Evolutionary conservation across 2,888 invertebrate genomes (phyloP).

Genomic region (Litoditis marina): DNA sequence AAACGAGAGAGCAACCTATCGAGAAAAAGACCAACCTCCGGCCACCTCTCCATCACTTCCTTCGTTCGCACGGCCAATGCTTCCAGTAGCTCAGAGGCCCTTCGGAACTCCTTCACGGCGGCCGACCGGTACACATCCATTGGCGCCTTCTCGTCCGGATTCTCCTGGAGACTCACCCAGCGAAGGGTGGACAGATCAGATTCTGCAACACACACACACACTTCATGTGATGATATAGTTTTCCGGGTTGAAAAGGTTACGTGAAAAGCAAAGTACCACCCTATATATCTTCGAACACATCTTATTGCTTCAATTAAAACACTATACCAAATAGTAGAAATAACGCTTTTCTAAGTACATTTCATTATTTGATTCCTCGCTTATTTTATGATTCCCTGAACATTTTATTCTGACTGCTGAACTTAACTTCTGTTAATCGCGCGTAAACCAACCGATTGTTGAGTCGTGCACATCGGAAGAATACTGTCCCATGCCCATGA

Average conservation of each 20-base stretch:
- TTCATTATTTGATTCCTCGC: no score
- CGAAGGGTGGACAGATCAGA: slow-evolving; percentile 6
- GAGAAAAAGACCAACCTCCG: slow-evolving; percentile 24
- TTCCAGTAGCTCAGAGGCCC: slow-evolving; percentile 29
- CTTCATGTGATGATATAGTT: no score
- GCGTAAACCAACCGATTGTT: slow-evolving; percentile 2
- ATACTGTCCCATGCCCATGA: slow-evolving; percentile 23
- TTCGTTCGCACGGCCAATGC: slow-evolving; percentile 21
- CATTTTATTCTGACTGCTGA: no score
- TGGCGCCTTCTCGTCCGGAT: background rate
- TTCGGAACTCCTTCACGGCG: slow-evolving; percentile 28
- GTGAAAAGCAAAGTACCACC: no score
- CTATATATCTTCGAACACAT: no score
- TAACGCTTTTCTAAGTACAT: no score
- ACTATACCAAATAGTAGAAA: no score
- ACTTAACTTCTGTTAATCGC: no score
- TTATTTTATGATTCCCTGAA: no score
- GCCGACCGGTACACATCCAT: slow-evolving; percentile 24
- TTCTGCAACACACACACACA: no score
- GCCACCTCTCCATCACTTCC: slow-evolving; percentile 41
- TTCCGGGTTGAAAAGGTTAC: no score
- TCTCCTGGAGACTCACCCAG: slow-evolving; percentile 5
- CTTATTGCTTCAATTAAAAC: background rate
- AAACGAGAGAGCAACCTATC: background rate
- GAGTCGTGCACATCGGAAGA: slow-evolving; percentile 11